A percentile compares a stretch with the other conserved stretches of the same genome.
Conservation (phyloP, 2,113 vertebrate species). For the Boleophthalmus pectinirostris region DNA sequence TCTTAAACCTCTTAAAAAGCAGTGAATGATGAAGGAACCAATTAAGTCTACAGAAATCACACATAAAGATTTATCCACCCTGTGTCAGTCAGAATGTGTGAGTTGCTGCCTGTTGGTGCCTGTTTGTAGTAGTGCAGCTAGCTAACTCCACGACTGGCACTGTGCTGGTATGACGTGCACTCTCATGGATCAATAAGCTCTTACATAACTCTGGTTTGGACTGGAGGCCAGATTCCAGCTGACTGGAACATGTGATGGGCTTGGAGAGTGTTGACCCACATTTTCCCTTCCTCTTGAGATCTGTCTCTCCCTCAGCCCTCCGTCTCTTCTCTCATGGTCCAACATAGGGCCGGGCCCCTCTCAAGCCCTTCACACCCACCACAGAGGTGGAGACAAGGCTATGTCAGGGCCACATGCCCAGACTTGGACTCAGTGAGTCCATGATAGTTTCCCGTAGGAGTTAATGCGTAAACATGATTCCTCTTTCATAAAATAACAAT, state of each 20-base stretch:
- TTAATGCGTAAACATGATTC: background rate
- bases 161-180: slow-evolving; percentile 42
- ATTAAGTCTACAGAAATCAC: slow-evolving; percentile 21
- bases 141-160: slow-evolving; percentile 32
- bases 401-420: slow-evolving; percentile 45
- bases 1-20: no score
- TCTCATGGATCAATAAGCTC: slow-evolving; percentile 73
- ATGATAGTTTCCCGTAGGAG: slow-evolving; percentile 21
- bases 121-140: slow-evolving; percentile 42
- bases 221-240: slow-evolving; percentile 77
- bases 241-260: slow-evolving; percentile 75
- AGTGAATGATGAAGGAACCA: background rate
- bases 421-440: slow-evolving; percentile 37
- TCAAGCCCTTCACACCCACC: slow-evolving; percentile 40
- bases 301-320: slow-evolving; percentile 10
- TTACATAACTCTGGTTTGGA: slow-evolving; percentile 75
- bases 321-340: slow-evolving; percentile 34
- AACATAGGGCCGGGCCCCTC: slow-evolving; percentile 38
- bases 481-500: background rate
- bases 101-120: slow-evolving; percentile 22
- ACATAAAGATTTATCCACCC: slow-evolving; percentile 10
- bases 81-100: slow-evolving; percentile 16
- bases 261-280: slow-evolving; percentile 74
- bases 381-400: slow-evolving; percentile 46
- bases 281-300: slow-evolving; percentile 58